These are phyloP conservation scores for Drosophila setifemur DNA, from an alignment of 1,140 invertebrate species.

Conservation along the genomic window DNA sequence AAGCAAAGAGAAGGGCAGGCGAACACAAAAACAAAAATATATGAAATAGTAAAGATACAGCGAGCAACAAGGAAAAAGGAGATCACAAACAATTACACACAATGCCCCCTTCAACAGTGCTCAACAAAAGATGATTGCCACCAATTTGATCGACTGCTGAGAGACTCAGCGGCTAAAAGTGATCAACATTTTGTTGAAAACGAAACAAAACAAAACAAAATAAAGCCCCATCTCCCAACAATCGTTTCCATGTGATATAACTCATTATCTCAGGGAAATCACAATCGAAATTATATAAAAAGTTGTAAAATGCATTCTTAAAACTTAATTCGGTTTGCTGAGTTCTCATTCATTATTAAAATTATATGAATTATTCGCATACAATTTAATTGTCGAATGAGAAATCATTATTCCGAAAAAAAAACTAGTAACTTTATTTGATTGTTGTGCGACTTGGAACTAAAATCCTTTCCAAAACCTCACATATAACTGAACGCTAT, in stretches of 20 bases:
- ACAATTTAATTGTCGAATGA: too few species aligned
- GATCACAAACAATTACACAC: slow-evolving; percentile 33
- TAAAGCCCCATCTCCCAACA: not conserved
- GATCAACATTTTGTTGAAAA: slow-evolving; percentile 10
- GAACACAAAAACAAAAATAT: slow-evolving; percentile 29
- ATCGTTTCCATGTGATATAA: not conserved
- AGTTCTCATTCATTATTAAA: too few species aligned
- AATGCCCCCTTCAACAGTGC: slow-evolving; percentile 16
- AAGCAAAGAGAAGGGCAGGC: slow-evolving; percentile 42
- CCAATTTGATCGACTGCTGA: slow-evolving; percentile 33
- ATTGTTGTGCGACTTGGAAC: too few species aligned
- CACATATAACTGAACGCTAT: too few species aligned
- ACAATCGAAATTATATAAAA: too few species aligned
- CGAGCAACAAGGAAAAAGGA: not conserved
- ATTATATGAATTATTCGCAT: too few species aligned
- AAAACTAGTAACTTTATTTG: too few species aligned
- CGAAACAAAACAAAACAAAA: not conserved
- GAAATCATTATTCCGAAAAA: too few species aligned
- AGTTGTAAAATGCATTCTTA: too few species aligned
- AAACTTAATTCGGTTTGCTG: too few species aligned
- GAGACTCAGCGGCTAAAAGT: slow-evolving; percentile 13
- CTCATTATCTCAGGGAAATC: not conserved
- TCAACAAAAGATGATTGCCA: slow-evolving; percentile 34
- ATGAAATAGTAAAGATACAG: slow-evolving; percentile 2
- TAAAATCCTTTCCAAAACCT: too few species aligned